Evolutionary conservation across 92 coral and sea anemone genomes (phyloP).

Genomic region (Parazoanthus atlanticus): DNA sequence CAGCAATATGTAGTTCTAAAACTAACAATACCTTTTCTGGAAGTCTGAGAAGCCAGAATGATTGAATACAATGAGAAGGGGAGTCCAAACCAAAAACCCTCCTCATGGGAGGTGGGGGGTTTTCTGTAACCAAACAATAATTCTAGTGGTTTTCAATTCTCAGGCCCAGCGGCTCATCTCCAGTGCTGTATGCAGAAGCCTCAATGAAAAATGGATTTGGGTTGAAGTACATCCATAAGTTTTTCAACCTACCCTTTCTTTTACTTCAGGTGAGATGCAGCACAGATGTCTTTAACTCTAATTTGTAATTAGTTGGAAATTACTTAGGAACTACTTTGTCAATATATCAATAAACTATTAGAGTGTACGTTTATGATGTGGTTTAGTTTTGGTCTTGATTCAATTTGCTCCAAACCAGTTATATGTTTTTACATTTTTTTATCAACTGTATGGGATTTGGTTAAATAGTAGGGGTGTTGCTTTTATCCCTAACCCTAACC

Average conservation of each 20-base stretch:
- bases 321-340: not conserved
- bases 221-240: constrained; percentile 93
- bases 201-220: constrained; percentile 99
- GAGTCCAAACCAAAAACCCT: not conserved
- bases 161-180: constrained; percentile 87
- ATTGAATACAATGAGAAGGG: not conserved
- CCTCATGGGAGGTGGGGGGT: not conserved
- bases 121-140: not conserved
- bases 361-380: not conserved
- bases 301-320: not conserved
- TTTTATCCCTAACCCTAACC: too few relatives aligned
- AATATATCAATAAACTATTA: not conserved
- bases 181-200: constrained; percentile 88
- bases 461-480: too few relatives aligned
- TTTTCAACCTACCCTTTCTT: constrained; percentile 89
- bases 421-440: too few relatives aligned
- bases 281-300: not conserved
- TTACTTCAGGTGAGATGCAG: constrained; percentile 77
- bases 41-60: too few relatives aligned
- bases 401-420: not conserved
- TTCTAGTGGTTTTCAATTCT: not conserved
- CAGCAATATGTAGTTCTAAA: too few relatives aligned
- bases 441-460: too few relatives aligned
- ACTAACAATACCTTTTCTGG: too few relatives aligned
- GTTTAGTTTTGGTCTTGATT: not conserved